Conservation (phyloP, 2,888 invertebrate genomes). For the Marasmarcha lunaedactyla region DNA sequence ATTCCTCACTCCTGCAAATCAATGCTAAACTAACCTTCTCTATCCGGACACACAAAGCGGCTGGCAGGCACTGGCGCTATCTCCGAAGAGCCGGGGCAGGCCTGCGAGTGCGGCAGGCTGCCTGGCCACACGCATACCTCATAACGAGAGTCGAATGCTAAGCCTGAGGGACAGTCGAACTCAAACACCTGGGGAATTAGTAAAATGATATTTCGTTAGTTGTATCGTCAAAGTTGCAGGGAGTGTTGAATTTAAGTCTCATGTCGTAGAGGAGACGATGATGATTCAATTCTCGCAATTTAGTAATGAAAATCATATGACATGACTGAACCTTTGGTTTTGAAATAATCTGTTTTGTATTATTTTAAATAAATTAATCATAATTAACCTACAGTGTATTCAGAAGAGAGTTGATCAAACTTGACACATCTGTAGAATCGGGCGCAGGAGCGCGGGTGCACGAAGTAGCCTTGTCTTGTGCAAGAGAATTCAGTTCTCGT, state of each 20-base stretch:
- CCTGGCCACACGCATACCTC: conserved; percentile 88
- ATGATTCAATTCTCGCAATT: too few relatives aligned
- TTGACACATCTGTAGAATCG: conserved; percentile 86
- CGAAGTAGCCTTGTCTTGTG: conserved; percentile 82
- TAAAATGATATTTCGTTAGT: too few relatives aligned
- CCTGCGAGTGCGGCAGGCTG: conserved; percentile 75
- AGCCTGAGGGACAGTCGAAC: conserved; percentile 82
- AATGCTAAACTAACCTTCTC: conserved; percentile 66
- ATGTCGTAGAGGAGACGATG: too few relatives aligned
- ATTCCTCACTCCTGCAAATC: too few relatives aligned
- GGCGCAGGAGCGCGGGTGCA: conserved; percentile 81
- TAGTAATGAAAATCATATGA: too few relatives aligned
- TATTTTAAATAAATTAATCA: too few relatives aligned
- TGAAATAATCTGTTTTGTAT: too few relatives aligned
- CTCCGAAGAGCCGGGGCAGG: conserved; percentile 83
- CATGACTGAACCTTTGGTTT: too few relatives aligned
- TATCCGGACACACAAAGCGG: conserved; percentile 76
- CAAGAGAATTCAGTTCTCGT: conserved; percentile 81
- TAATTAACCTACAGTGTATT: conserved; percentile 78
- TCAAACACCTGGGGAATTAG: conserved; percentile 76
- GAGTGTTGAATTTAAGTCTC: too few relatives aligned
- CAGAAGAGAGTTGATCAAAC: conserved; percentile 79
- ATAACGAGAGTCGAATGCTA: conserved; percentile 80
- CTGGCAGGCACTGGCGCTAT: conserved; percentile 79
- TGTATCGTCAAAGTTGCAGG: too few relatives aligned